These are phyloP conservation scores for Oscheius onirici DNA, from an alignment of 2,888 invertebrate species.

Conservation along the genomic window DNA sequence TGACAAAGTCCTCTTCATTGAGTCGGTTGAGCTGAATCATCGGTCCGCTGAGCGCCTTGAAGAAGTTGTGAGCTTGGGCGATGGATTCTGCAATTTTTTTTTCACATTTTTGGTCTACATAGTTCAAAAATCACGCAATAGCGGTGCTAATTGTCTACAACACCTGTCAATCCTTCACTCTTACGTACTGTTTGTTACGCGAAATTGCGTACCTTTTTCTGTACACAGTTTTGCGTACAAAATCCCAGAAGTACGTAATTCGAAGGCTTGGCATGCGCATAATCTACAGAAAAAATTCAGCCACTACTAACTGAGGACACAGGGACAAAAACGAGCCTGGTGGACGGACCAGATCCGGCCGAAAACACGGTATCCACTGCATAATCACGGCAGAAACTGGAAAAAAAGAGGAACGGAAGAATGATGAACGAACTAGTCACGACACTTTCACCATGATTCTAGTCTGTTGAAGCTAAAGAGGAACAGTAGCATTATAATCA, in stretches of 20 bases:
- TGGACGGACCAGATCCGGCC: too few species aligned
- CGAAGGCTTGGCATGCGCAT: not conserved
- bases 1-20: slow-evolving; percentile 60
- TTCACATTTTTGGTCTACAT: not conserved
- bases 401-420: not conserved
- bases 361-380: slow-evolving; percentile 2
- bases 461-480: too few species aligned
- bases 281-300: not conserved
- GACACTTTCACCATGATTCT: too few species aligned
- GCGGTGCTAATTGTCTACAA: too few species aligned
- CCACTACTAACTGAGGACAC: not conserved
- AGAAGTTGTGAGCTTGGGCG: slow-evolving; percentile 91
- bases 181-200: too few species aligned
- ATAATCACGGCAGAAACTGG: slow-evolving; percentile 11
- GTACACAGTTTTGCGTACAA: too few species aligned
- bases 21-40: slow-evolving; percentile 58
- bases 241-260: too few species aligned
- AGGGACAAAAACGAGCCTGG: not conserved
- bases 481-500: too few species aligned
- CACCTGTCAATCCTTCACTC: too few species aligned
- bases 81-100: slow-evolving; percentile 82
- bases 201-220: too few species aligned
- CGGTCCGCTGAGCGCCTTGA: slow-evolving; percentile 76
- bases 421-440: too few species aligned
- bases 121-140: too few species aligned